Base-by-base conservation (phyloP, 1,140 invertebrate species). In the Bombus affinis region DNA sequence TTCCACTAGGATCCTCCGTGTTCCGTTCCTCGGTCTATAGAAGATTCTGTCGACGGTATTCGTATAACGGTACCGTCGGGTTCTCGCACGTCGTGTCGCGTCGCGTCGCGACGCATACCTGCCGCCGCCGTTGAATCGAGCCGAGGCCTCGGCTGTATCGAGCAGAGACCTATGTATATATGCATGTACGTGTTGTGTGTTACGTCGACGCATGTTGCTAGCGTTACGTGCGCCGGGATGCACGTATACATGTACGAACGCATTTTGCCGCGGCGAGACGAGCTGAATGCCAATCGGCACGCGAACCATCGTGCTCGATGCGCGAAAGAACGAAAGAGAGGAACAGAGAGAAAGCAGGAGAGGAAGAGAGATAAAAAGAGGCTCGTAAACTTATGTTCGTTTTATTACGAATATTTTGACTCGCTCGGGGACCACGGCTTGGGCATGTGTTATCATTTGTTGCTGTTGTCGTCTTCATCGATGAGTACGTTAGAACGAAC, bases 11-110 rank as follows among this genome's bases (percentile, higher is more conserved):
- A 92, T 89, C 83, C 68, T 57, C 22, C 62, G 65, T 73, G 86
- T 92, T 88, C 88, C 86, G 81, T 89, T 92, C 74, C 66, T 88
- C 80, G 74, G 89, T 92, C 86, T 89, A 91, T 92, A 92, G 86
- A 75, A 75, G 81, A 92, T 93, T 90, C 92, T 81, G 90, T 81
- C 77, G 86, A 83, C 78, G 73, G 78, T 89, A 87, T 91, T 88
- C 87, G 85, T 18, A 77, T 93, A 93, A 93, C 92, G 91, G 92
- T 90, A 92, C 83, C 78, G 62, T 79, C 53, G 88, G 77, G 57
- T 88, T 79, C 82, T 88, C 78, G 77, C 85, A 71, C 77, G 83
- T 89, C 83, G 47, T 79, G 81, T 85, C 88, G 85, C 83, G 84
- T 86, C 88, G 86, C 83, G 84, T 89, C 85, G 74, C 85, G 80